Evolutionary conservation across 2,113 vertebrate genomes (phyloP), one percentile per base, ranked within the genome.

Genomic region (Gnathochromis pfefferi): DNA sequence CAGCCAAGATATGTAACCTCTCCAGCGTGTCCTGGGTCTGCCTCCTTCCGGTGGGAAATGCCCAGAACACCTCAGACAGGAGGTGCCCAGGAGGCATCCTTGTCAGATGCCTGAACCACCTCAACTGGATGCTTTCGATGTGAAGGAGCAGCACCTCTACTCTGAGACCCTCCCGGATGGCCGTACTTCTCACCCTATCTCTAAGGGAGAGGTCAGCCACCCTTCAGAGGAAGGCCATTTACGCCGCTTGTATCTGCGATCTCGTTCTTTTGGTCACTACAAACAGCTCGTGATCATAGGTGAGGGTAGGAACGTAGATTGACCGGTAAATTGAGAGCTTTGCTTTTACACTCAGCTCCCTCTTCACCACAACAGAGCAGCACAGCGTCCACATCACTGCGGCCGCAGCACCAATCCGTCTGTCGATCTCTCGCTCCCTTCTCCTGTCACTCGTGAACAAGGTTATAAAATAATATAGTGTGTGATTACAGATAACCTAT

Each of bases 371-470:
- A 4, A 58, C 26, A 58, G 2, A 58, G 26, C 26, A 9, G 14
- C 26, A 2, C 5, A 1, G 55, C 3, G 2, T 58, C 55, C 26
- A 16, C 26, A 9, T 58, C 26, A 58, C 26, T 58, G 55, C 2
- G 0, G 55, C 55, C 1, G 2, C 55, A 58, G 26, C 55, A 58
- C 55, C 55, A 58, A 58, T 58, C 55, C 7, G 0, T 16, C 3
- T 54, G n/a, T 54, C 8, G 5, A 60, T 6, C 8, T 60, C 28
- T 6, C 2, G 2, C 57, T 60, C 1, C 57, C 26, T 60, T 60
- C 5, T 60, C 14, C 57, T 10, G 14, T 31, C 57, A 60, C 57
- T 60, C 8, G 2, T 17, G 26, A 60, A 31, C 57, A 60, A 60
- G 57, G 28, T 17, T 73, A 9, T 42, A 42, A 42, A 23, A 6